These are phyloP conservation scores for Dromius quadrimaculatus DNA, from an alignment of 2,888 invertebrate genomes.

Conservation along the genomic window DNA sequence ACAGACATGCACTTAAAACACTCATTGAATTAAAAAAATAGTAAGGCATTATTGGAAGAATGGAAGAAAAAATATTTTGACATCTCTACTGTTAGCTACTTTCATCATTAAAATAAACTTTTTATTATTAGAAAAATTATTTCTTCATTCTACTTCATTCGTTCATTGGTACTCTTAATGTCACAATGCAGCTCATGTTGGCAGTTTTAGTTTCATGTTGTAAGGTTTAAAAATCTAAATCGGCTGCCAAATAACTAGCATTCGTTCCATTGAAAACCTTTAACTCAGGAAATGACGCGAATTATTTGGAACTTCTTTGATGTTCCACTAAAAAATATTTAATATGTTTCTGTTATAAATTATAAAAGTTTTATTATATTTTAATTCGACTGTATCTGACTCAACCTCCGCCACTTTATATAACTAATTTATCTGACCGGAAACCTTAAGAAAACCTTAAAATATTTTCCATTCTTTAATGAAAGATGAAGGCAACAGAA, in stretches of 20 bases:
- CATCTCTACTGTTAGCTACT: no score
- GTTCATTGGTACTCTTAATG: no score
- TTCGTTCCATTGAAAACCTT: slow-evolving; percentile 8
- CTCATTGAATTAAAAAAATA: no score
- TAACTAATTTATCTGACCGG: not conserved
- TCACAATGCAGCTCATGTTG: not conserved
- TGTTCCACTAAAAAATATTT: not conserved
- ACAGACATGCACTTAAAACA: no score
- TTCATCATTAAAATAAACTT: no score
- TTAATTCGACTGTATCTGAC: no score
- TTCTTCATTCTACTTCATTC: no score
- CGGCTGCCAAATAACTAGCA: slow-evolving; percentile 14
- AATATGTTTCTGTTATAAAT: not conserved
- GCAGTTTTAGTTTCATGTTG: slow-evolving; percentile 21
- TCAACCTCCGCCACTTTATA: slow-evolving; percentile 1
- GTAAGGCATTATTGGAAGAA: no score
- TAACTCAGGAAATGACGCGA: slow-evolving; percentile 7
- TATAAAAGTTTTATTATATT: slow-evolving; percentile 2
- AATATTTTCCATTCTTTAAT: not conserved
- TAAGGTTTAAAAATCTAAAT: not conserved
- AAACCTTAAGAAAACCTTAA: not conserved
- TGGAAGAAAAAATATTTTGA: no score
- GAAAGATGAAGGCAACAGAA: not conserved
- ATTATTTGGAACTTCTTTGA: not conserved
- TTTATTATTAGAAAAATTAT: no score